Evolutionary conservation across 1,140 invertebrate genomes (phyloP), one percentile per base, ranked within the genome.

Genomic region (Bradysia coprophila): DNA sequence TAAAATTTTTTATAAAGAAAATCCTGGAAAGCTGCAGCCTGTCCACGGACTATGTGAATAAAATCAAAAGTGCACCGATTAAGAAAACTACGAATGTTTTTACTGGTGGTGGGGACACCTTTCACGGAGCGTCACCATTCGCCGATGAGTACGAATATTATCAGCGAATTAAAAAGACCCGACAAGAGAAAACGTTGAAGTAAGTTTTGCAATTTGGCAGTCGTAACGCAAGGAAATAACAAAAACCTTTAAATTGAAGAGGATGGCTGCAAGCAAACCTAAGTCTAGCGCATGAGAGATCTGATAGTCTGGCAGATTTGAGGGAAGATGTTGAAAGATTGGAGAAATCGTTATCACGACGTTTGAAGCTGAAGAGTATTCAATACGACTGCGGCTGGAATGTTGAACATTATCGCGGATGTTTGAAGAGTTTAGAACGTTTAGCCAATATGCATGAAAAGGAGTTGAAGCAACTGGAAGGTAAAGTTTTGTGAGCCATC

Each of bases 351-450:
- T 54, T 87, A 20, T 65, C 67, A 9, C 39, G 63, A 4, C 52
- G 66, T 20, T 60, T 80, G 31, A 62, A 67, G 32, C 46, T 86
- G 1, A 67, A 63, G 23, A 65, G 73, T 44, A 66, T 83, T 1
- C 56, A 68, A 21, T 84, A 80, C 71, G 82, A 90, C 46, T 86
- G 79, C 56, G 85, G 84, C 11, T 92, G 87, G 84, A 87, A 89
- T 53, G 76, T 80, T 19, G 76, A 78, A 45, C 86, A 90, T 54
- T 86, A 87, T 51, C 67, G 83, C 47, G 87, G 87, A 15, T 84
- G 82, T 51, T 62, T 91, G 1, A 73, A 81, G 52, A 83, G 81
- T 49, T 74, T 87, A 34, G 71, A 74, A 41, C 71, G 76, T 3
- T 60, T 91, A 15, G 66, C 72, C 1, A 61, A 71, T 39, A 79